These are phyloP conservation scores for Mycetomoellerius zeteki DNA, from an alignment of 1,140 invertebrate species.

Conservation along the genomic window DNA sequence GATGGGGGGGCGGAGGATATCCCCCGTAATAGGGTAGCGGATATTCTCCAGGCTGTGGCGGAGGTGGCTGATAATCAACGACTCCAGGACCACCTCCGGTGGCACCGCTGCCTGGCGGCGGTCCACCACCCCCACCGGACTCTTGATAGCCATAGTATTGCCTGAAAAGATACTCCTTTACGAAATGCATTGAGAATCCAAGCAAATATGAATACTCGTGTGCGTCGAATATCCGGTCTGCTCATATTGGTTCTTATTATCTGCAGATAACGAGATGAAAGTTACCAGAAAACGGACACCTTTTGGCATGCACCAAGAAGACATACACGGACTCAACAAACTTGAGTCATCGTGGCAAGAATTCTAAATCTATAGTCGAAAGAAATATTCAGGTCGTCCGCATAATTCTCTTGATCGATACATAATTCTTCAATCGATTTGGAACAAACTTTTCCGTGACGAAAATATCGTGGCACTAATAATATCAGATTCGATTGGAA, in stretches of 20 bases:
- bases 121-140: conserved; percentile 79
- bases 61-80: conserved; percentile 83
- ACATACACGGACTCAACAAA: background rate
- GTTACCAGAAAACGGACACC: background rate
- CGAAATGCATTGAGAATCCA: conserved; percentile 31
- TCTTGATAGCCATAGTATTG: conserved; percentile 85
- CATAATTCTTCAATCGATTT: background rate
- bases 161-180: conserved; percentile 77
- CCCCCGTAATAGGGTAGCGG: conserved; percentile 86
- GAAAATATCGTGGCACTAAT: background rate
- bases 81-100: conserved; percentile 80
- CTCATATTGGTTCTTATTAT: conserved; percentile 18
- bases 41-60: conserved; percentile 83
- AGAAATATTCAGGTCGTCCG: background rate
- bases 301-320: background rate
- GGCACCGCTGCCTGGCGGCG: conserved; percentile 77
- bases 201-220: conserved; percentile 1
- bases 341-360: background rate
- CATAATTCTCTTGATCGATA: background rate
- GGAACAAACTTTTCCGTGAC: background rate
- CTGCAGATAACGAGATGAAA: background rate
- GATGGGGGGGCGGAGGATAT: conserved; percentile 89
- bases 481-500: background rate
- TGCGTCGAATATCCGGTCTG: background rate
- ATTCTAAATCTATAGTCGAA: background rate